These are phyloP conservation scores for Lipophrys pholis DNA, from an alignment of 2,113 vertebrate species.

Conservation along the genomic window DNA sequence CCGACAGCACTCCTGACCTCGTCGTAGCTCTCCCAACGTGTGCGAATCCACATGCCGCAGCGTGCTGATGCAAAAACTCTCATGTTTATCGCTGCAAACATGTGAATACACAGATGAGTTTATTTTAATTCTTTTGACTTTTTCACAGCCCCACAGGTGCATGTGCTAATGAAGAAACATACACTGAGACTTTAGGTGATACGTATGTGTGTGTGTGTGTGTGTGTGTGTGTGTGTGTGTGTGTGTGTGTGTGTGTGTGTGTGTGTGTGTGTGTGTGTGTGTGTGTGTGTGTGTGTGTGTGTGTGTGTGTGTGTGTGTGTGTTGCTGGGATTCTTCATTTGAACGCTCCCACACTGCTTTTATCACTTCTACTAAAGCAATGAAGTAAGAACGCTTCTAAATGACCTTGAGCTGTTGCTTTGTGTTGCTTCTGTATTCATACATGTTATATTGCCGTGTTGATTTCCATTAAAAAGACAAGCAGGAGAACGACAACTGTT, in stretches of 20 bases:
- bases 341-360: slow-evolving; percentile 6
- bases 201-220: not conserved
- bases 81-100: not conserved
- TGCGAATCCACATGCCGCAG: slow-evolving; percentile 22
- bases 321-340: slow-evolving; percentile 11
- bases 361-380: not conserved
- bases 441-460: slow-evolving; percentile 20
- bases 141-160: not conserved
- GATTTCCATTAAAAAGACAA: not conserved
- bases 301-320: not conserved
- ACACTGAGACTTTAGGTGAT: too few relatives aligned
- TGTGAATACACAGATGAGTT: not conserved
- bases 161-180: not conserved
- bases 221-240: not conserved
- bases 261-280: not conserved
- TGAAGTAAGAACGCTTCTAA: slow-evolving; percentile 11
- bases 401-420: slow-evolving; percentile 18
- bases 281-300: not conserved
- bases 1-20: slow-evolving; percentile 45
- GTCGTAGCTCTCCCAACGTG: slow-evolving; percentile 27
- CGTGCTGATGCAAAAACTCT: not conserved
- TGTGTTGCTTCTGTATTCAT: not conserved
- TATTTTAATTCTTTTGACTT: not conserved
- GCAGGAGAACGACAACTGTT: not conserved
- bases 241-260: not conserved